phyloP scores from a whole-genome alignment of 35 echinoderm and acorn worm species.

The Holothuria glaberrima region DNA sequence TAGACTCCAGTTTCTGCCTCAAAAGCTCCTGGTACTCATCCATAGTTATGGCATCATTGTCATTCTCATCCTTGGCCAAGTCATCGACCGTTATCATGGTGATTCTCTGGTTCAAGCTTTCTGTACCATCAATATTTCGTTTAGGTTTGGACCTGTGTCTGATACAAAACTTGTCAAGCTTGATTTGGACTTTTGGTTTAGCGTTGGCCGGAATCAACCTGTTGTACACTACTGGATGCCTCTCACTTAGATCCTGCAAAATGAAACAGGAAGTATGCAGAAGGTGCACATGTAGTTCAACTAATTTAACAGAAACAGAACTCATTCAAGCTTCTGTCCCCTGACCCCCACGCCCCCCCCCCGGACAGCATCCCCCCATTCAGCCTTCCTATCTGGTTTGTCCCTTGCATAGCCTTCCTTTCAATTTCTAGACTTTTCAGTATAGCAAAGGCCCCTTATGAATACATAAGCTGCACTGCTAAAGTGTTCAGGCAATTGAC shows the following conservation, averaged over 20 bases:
- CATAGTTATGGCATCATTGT: slow-evolving; percentile 66
- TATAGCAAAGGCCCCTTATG: too few species aligned
- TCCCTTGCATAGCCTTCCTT: too few species aligned
- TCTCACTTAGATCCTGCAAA: slow-evolving; percentile 81
- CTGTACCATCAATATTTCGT: slow-evolving; percentile 76
- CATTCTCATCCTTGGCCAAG: slow-evolving; percentile 59
- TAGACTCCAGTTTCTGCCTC: slow-evolving; percentile 47
- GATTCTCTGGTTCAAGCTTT: slow-evolving; percentile 85
- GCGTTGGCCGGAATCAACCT: slow-evolving; percentile 66
- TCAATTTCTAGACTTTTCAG: too few species aligned
- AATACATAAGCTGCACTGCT: too few species aligned
- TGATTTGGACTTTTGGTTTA: slow-evolving; percentile 66
- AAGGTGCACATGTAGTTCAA: neutral
- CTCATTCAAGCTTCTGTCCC: too few species aligned
- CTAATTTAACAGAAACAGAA: neutral
- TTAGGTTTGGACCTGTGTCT: slow-evolving; percentile 75
- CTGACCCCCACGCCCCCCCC: too few species aligned
- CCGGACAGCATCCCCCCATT: too few species aligned
- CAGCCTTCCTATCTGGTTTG: too few species aligned
- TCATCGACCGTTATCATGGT: slow-evolving; percentile 88
- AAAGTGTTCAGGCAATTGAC: too few species aligned
- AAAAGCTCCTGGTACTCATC: slow-evolving; percentile 77
- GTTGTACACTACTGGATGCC: slow-evolving; percentile 88
- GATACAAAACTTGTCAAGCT: slow-evolving; percentile 77
- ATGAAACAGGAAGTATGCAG: neutral